Percentiles rank a stretch among this genome's conserved stretches.
phyloP scores from a whole-genome alignment of 2,797 vertebrate species.

The Molossus alvarezi region DNA sequence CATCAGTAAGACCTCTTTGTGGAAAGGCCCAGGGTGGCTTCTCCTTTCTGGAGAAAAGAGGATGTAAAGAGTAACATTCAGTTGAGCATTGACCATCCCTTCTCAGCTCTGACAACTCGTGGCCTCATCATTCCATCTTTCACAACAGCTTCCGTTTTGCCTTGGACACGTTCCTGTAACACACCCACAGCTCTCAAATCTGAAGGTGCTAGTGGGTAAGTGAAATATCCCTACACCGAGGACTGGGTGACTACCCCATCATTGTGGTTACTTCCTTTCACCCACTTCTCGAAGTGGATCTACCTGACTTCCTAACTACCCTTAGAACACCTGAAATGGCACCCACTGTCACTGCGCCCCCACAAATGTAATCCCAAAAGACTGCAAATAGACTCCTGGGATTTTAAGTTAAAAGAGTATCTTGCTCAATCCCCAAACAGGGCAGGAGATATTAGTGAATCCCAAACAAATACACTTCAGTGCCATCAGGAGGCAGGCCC shows the following conservation, averaged over 20 bases:
- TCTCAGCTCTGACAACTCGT: neutral
- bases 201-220: neutral
- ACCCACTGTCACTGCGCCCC: neutral
- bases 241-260: neutral
- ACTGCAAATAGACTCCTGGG: neutral
- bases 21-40: neutral
- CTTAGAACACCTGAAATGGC: neutral
- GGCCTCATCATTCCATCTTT: neutral
- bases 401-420: neutral
- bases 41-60: conserved; percentile 18
- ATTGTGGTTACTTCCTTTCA: neutral
- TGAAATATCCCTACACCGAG: neutral
- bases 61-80: neutral
- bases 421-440: neutral
- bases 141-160: neutral
- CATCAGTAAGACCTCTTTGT: neutral
- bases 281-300: neutral
- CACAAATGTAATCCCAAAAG: neutral
- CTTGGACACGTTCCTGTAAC: neutral
- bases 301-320: neutral
- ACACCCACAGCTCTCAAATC: neutral
- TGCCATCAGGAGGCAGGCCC: neutral
- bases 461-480: neutral
- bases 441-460: neutral
- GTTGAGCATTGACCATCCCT: neutral